Base-by-base conservation (phyloP, 1,140 invertebrate genomes). In the Neodiprion lecontei region DNA sequence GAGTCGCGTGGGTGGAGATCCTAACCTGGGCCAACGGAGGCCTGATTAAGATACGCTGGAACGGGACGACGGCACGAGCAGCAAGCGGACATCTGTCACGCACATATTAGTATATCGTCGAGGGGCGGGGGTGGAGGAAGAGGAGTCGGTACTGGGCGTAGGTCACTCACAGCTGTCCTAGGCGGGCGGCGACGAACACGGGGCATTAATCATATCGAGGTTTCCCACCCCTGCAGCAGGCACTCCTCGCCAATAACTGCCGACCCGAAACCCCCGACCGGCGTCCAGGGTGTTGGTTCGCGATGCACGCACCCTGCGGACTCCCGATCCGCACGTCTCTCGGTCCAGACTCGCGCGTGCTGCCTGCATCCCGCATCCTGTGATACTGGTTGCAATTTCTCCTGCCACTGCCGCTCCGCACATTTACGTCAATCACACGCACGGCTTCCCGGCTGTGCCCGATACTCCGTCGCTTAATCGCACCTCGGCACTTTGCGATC, bases 141-240 rank as follows among this genome's bases (percentile, higher is more conserved):
- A 74, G 74, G 71, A 67, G 17, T 73, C 72, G 76, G 76, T 78
- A 74, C 76, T 79, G 75, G 66, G 78, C 77, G 49, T 76, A 72
- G 81, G 81, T 83, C 82, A 83, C 79, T 79, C 80, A 79, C 82
- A 83, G 80, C 79, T 83, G 80, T 82, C 79, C 79, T 72, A 75
- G 75, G 75, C 78, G 80, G 75, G 77, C 74, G 78, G 78, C 76
- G 76, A 81, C 77, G 77, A 79, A 82, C 78, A 77, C 76, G 75
- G 70, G 74, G 76, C 80, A 83, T 83, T 83, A 83, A 83, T 83
- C 82, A 82, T 82, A 83, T 82, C 79, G 82, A 81, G 79, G 82
- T 61, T 61, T 61, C 28, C 81, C 78, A 82, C 78, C 76, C 74
- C 76, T 40, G 28, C 28, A 40, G 28, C 28, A 40, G 28, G 5